Evolutionary conservation across 2,888 invertebrate genomes (phyloP).

Genomic region (Liposcelis brunnea): DNA sequence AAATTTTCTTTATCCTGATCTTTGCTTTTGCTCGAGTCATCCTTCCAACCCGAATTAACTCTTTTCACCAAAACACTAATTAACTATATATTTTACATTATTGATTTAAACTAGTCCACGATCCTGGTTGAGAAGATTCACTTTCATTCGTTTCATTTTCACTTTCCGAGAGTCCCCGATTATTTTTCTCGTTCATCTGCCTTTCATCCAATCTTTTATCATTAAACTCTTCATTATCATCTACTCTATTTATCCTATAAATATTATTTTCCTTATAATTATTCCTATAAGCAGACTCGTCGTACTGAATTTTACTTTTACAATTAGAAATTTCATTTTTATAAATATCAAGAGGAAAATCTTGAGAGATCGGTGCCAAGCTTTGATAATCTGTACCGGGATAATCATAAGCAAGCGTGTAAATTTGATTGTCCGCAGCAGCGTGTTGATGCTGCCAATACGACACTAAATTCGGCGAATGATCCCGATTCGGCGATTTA

Average conservation of each 20-base stretch:
- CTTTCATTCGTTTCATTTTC: conserved; percentile 5
- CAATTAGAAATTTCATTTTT: too few species aligned
- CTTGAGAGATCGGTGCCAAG: background rate
- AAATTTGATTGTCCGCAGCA: background rate
- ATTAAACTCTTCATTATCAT: too few species aligned
- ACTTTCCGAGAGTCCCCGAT: conserved; percentile 1
- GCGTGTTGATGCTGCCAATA: conserved; percentile 7
- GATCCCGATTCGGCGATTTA: background rate
- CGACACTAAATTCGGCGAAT: conserved; percentile 2
- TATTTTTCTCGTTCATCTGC: conserved; percentile 2
- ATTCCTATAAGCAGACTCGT: background rate
- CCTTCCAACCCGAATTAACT: too few species aligned
- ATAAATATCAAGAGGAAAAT: background rate
- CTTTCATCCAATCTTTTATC: background rate
- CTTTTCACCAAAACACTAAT: too few species aligned
- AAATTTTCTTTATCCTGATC: too few species aligned
- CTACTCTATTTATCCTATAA: too few species aligned
- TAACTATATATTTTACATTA: too few species aligned
- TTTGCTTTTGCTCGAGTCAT: too few species aligned
- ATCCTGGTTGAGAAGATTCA: background rate
- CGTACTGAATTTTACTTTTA: background rate
- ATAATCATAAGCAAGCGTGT: conserved; percentile 1
- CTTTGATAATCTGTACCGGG: background rate
- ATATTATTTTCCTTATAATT: background rate
- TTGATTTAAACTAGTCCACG: too few species aligned